Evolutionary conservation across 2,797 vertebrate species (phyloP), one percentile per base, ranked within the genome.

Genomic region (Danio tinwini): DNA sequence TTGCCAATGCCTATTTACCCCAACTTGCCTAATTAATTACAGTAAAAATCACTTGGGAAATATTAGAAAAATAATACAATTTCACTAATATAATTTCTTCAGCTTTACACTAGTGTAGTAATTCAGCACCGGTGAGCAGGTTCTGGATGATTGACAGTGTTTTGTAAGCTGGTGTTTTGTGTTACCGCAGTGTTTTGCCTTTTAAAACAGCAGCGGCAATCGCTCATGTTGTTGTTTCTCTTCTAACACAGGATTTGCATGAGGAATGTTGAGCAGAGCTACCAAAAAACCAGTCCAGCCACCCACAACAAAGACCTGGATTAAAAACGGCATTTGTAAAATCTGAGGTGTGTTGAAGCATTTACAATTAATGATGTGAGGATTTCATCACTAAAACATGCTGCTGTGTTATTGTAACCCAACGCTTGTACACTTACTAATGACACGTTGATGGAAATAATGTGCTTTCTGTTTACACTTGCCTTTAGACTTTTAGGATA

Each of bases 271-370:
- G 42, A 16, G 21, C 19, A 45, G 2, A 9, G 13, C 40, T 56
- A 3, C 10, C 1, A 40, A 29, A 61, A 61, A 74, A 62, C 45
- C 13, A 19, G 72, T 74, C 62, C 17, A n/a, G 39, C 16, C 17
- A 74, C 42, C 72, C 45, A 19, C 44, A 62, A 62, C 71, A 74
- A 62, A 47, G 19, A 44, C 56, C 12, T 5, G 44, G 71, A 61
- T 61, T 62, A 61, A 49, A 74, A 9, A 13, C 14, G 69, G 69
- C 12, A 45, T 72, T 8, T n/a, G 21, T 14, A 1, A 44, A 59
- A 37, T 62, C 13, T 0, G 8, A 62, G 72, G 72, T 62, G 70
- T 59, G 72, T 45, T 39, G 53, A 21, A 44, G 14, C 12, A 14
- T 58, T 29, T 39, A 21, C 16, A 56, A 13, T 56, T 5, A 50